Base-by-base conservation (phyloP, 2,888 invertebrate genomes). In the Phasia obesa region DNA sequence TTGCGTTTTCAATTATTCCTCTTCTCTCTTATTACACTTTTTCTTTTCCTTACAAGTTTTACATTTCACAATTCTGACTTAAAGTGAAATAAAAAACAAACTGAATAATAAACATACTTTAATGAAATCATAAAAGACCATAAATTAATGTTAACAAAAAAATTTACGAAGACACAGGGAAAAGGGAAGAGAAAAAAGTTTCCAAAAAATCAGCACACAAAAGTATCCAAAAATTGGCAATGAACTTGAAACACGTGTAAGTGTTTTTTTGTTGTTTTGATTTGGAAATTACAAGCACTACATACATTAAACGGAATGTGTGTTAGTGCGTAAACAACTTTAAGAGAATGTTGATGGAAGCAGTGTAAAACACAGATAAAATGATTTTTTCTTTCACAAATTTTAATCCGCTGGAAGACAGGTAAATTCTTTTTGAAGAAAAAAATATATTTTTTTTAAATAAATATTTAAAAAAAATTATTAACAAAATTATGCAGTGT, bases 191-290 rank as follows among this genome's bases (percentile, higher is more conserved):
- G 5, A 35, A 73, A 53, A 42, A 53, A 55, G 25, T 27, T 49
- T 19, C 25, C 27, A 59, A 70, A 57, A 11, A 47, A 65, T 31
- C 21, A 47, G 53, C 35, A 62, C 57, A 57, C 27, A 77, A 74
- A 83, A 76, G 49, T 7, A 59, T 23, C 74, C 31, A 85, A 86
- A 86, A 79, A 87, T 89, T 89, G 89, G 87, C 89, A 89, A 89
- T 89, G 89, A 89, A 89, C 89, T 89, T 89, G 89, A 89, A 89
- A 89, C 84, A 84, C 85, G 85, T 81, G 85, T 85, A 79, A 70
- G 67, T 23, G 81, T 70, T 64, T 65, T 65, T 15, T 60, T 19
- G 3, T 35, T 9, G 5, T 35, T 59, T 35, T 65, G 67, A 35
- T 27, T 57, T 64, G 31, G n/a, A 75, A 49, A 69, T 62, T 70